Evolutionary conservation across 2,888 invertebrate genomes (phyloP).

Genomic region (Gastracanthus pulcherrimus): DNA sequence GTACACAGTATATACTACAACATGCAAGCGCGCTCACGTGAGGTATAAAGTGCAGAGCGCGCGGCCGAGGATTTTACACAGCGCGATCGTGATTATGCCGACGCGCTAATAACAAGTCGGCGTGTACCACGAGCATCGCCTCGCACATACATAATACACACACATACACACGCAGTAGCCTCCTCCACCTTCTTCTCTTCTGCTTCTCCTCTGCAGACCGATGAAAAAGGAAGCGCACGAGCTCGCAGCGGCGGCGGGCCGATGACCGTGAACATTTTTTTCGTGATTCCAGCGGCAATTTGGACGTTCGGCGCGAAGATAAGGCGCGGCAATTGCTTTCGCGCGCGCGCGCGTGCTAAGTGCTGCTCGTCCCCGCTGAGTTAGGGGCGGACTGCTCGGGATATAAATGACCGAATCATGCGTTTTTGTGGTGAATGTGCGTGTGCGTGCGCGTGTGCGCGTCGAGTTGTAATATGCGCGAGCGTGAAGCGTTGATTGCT

Average conservation of each 20-base stretch:
- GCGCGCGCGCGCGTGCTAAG: neutral
- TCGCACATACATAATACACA: no score
- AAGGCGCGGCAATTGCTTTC: neutral
- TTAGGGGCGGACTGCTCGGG: neutral
- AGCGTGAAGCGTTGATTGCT: neutral
- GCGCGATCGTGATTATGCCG: constrained; percentile 65
- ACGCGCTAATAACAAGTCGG: constrained; percentile 70
- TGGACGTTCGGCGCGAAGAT: constrained; percentile 28
- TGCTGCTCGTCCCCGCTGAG: neutral
- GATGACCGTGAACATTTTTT: constrained; percentile 48
- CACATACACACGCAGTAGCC: no score
- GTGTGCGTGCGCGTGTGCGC: no score
- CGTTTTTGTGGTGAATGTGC: neutral
- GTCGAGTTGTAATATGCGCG: neutral
- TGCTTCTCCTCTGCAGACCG: neutral
- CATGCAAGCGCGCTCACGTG: neutral
- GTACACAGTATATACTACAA: neutral
- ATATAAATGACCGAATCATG: constrained; percentile 1
- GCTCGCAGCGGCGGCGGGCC: neutral
- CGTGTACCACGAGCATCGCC: constrained; percentile 55
- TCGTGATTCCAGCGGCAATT: constrained; percentile 42
- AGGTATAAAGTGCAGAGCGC: neutral
- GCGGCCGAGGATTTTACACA: constrained; percentile 58
- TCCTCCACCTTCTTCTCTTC: neutral
- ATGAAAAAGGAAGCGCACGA: neutral